Percentiles rank a stretch among this genome's conserved stretches.
Evolutionary conservation across 2,797 vertebrate genomes (phyloP).

Genomic region (Choloepus didactylus): DNA sequence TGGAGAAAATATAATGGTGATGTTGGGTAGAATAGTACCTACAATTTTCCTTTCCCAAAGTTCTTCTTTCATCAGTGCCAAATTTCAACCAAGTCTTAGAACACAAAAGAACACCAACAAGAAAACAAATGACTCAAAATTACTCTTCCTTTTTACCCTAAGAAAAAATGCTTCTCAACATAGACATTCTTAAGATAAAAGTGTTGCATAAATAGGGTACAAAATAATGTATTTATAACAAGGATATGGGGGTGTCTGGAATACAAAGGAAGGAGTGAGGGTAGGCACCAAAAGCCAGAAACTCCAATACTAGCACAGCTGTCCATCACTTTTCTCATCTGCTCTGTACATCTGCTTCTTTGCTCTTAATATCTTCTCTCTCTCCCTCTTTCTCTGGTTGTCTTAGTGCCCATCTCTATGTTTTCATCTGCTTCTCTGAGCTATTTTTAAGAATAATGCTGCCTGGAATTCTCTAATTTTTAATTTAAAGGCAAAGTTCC

Average conservation of each 20-base stretch:
- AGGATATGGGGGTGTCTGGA: not conserved
- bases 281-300: not conserved
- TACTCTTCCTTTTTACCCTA: not conserved
- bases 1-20: not conserved
- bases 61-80: constrained; percentile 36
- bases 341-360: not conserved
- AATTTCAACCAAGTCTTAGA: constrained; percentile 36
- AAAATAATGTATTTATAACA: not conserved
- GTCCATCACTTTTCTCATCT: not conserved
- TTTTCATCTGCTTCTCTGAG: not conserved
- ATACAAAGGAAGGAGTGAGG: not conserved
- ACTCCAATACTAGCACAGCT: not conserved
- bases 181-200: not conserved
- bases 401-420: not conserved
- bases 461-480: not conserved
- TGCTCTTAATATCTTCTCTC: not conserved
- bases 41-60: not conserved
- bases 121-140: constrained; percentile 41
- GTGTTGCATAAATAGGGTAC: not conserved
- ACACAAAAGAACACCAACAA: constrained; percentile 43
- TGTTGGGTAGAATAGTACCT: not conserved
- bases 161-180: not conserved
- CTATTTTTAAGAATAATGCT: not conserved
- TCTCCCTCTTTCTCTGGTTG: not conserved
- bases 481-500: not conserved